A percentile compares a stretch with the other conserved stretches of the same genome.
Conservation (phyloP, 23 tunicate species). For the Trididemnum miniatum region DNA sequence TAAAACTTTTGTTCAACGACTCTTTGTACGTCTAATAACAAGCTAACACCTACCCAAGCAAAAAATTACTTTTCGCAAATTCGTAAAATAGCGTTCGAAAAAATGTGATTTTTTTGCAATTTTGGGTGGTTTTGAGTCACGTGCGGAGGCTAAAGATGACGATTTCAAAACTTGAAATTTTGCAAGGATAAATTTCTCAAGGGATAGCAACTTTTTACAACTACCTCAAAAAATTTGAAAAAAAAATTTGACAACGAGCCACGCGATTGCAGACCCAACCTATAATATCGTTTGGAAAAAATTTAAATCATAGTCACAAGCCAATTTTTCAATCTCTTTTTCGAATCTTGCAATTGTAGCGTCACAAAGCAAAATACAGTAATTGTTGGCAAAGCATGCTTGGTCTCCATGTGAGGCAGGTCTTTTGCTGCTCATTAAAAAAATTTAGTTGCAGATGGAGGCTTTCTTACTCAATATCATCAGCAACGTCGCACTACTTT, state of each 20-base stretch:
- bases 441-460: too few species aligned
- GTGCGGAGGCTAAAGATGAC: background rate
- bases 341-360: too few species aligned
- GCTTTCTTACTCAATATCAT: too few species aligned
- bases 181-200: background rate
- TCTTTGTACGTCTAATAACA: background rate
- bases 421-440: too few species aligned
- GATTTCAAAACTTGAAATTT: background rate
- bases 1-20: background rate
- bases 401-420: too few species aligned
- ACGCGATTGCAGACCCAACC: too few species aligned
- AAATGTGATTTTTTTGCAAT: background rate
- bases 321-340: too few species aligned
- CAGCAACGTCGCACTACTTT: too few species aligned
- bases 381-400: too few species aligned
- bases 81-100: background rate
- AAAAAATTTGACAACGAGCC: background rate
- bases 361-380: too few species aligned
- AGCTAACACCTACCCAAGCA: background rate
- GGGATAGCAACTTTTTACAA: background rate
- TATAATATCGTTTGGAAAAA: too few species aligned
- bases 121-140: background rate
- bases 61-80: background rate
- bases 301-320: too few species aligned
- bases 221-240: background rate